Base-by-base conservation (phyloP, 2,888 invertebrate species). In the Bombylius discolor region DNA sequence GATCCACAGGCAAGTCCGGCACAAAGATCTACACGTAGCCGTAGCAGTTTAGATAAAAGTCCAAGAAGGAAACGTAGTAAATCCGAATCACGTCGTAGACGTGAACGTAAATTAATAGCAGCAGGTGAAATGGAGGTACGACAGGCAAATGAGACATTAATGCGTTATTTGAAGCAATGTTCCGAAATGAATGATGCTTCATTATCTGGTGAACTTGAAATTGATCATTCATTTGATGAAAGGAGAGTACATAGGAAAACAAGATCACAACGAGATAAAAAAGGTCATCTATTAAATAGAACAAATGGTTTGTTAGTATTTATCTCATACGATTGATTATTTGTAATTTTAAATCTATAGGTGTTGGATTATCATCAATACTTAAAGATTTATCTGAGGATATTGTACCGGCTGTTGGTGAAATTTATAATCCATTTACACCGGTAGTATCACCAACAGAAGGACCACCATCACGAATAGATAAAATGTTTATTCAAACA, bases 341-440 rank as follows among this genome's bases (percentile, higher is more conserved):
- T 36, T 36, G 2, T 23, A 47, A 14, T 8, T 32, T n/a, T 34
- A 39, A n/a, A 36, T 53, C 47, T 47, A 69, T 71, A 58, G 71
- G 70, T 58, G 59, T 58, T 56, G 72, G 72, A 36, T 64, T 74
- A 58, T 68, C 73, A 55, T 72, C 72, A 52, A 70, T 74, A 62
- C 62, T 74, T 52, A 72, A 72, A 63, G 74, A 74, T 61, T 67
- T 74, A 64, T 70, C 73, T 53, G 74, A 74, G 62, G 74, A 74
- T 65, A 72, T 74, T 59, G 67, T 73, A 52, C 74, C 73, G 55
- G 68, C 65, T 51, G 69, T 70, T 57, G 73, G 72, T 55, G 74
- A 74, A 65, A 74, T 74, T 63, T 74, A 74, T 65, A 74, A 74
- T 69, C 74, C 74, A 63, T 74, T 74, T 65, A 74, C 74, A 64